Evolutionary conservation across 1,140 invertebrate genomes (phyloP).

Genomic region (Lysiphlebus fabarum): DNA sequence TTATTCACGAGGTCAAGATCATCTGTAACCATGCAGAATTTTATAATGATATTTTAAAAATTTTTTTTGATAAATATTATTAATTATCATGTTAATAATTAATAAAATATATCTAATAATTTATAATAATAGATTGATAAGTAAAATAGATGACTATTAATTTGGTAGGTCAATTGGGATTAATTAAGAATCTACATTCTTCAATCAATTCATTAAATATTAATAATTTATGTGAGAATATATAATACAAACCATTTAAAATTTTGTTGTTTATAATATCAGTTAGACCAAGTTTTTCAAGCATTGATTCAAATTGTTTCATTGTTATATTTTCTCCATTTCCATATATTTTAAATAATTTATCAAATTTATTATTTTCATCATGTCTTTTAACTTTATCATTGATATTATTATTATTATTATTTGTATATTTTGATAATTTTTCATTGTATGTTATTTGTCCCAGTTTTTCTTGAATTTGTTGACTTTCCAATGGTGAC

Average conservation of each 20-base stretch:
- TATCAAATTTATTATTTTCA: constrained; percentile 46
- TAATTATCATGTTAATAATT: too few species aligned
- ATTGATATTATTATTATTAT: constrained; percentile 8
- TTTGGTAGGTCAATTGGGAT: constrained; percentile 29
- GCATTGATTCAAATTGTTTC: constrained; percentile 64
- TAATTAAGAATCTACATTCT: too few species aligned
- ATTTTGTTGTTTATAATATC: constrained; percentile 47
- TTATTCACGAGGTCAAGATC: neutral
- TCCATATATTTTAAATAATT: constrained; percentile 56
- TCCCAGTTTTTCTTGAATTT: constrained; percentile 38
- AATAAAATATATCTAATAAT: too few species aligned
- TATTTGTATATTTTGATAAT: neutral
- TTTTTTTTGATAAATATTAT: neutral
- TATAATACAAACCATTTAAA: neutral
- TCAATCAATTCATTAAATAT: neutral
- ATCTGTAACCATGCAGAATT: neutral
- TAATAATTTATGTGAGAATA: constrained; percentile 12
- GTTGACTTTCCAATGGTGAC: constrained; percentile 16
- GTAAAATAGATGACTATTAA: constrained; percentile 10
- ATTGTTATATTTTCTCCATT: constrained; percentile 63
- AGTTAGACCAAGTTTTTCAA: constrained; percentile 61
- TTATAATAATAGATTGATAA: too few species aligned
- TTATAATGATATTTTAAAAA: neutral
- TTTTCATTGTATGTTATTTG: constrained; percentile 24
- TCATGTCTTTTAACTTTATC: constrained; percentile 22